These are phyloP conservation scores for Poecilia picta DNA, from an alignment of 2,797 vertebrate genomes.

Conservation along the genomic window DNA sequence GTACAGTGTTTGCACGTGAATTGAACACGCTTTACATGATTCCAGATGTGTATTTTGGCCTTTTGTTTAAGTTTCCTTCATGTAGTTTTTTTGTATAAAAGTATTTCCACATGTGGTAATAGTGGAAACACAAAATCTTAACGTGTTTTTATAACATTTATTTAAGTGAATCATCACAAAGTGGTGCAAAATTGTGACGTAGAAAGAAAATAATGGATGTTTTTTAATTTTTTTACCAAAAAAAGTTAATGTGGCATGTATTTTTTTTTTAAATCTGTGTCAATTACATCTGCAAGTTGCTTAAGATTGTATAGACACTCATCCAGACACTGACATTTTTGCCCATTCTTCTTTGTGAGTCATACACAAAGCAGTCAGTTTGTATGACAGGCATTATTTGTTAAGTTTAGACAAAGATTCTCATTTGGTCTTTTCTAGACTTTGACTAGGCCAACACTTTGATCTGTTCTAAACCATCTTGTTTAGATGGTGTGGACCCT, in stretches of 20 bases:
- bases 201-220: not conserved
- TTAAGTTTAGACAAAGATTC: not conserved
- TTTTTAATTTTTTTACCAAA: not conserved
- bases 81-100: not conserved
- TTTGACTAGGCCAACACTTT: not conserved
- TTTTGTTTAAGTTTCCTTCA: not conserved
- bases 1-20: slow-evolving; percentile 24
- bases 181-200: not conserved
- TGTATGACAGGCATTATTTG: not conserved
- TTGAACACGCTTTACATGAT: slow-evolving; percentile 17
- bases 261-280: not conserved
- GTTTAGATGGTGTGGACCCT: not conserved
- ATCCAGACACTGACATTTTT: not conserved
- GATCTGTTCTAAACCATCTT: not conserved
- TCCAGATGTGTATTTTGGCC: slow-evolving; percentile 2
- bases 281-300: not conserved
- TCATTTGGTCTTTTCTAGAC: not conserved
- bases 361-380: not conserved
- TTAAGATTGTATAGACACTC: not conserved
- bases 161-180: not conserved
- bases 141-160: not conserved
- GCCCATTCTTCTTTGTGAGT: not conserved
- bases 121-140: not conserved
- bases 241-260: not conserved
- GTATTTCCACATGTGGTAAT: not conserved